These are phyloP conservation scores for Celastrina argiolus DNA, from an alignment of 2,888 invertebrate genomes.

Conservation along the genomic window DNA sequence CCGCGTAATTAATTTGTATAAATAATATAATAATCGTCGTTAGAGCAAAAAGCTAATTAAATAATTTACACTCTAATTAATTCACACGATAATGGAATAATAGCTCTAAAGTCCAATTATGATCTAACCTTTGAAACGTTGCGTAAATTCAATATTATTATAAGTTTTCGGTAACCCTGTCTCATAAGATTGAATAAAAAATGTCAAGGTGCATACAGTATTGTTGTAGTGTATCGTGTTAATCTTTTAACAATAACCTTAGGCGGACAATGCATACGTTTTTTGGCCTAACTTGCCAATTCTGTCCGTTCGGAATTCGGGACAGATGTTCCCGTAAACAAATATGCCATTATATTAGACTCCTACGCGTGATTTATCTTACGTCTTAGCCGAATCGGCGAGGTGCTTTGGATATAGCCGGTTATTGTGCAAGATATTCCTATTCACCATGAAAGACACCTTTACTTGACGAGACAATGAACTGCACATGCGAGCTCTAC, in stretches of 20 bases:
- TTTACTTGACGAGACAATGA: conserved; percentile 60
- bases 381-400: conserved; percentile 57
- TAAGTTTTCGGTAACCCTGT: conserved; percentile 21
- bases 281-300: conserved; percentile 60
- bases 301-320: conserved; percentile 47
- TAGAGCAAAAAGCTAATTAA: not conserved
- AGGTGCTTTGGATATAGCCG: conserved; percentile 48
- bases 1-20: too few relatives aligned
- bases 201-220: conserved; percentile 64
- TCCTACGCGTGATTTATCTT: conserved; percentile 71
- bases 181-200: conserved; percentile 37
- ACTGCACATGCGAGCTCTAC: conserved; percentile 71
- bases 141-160: conserved; percentile 21
- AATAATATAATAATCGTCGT: not conserved
- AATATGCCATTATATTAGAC: conserved; percentile 57
- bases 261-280: conserved; percentile 55
- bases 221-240: conserved; percentile 69
- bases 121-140: conserved; percentile 18
- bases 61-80: conserved; percentile 7
- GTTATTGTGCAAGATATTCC: conserved; percentile 69
- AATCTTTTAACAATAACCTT: conserved; percentile 69
- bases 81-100: conserved; percentile 8
- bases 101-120: conserved; percentile 15
- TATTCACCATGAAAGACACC: conserved; percentile 65
- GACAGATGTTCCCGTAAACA: conserved; percentile 72